Evolutionary conservation across 2,888 invertebrate species (phyloP).

Genomic region (Alloscopus bannaensis): DNA sequence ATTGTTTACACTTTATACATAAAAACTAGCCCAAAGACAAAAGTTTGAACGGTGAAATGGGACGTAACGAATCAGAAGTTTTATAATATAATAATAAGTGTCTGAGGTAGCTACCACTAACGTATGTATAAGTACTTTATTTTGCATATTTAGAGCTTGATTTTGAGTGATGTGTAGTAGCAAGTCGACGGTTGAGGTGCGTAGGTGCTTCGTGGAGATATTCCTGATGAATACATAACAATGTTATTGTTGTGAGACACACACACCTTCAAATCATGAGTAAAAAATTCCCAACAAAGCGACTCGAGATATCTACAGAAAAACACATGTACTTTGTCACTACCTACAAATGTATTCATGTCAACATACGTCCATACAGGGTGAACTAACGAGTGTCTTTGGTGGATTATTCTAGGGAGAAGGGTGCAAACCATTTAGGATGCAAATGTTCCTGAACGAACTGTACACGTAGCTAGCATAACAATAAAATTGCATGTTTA

Average conservation of each 20-base stretch:
- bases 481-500: too few species aligned
- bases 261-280: conserved; percentile 37
- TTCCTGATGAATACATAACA: conserved; percentile 14
- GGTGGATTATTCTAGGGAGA: neutral
- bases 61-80: conserved; percentile 28
- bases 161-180: neutral
- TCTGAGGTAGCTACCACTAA: neutral
- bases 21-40: neutral
- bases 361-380: neutral
- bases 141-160: neutral
- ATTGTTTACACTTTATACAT: neutral
- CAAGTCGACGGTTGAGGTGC: conserved; percentile 22
- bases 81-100: neutral
- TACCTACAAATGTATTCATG: neutral
- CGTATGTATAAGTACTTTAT: neutral
- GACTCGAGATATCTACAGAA: neutral
- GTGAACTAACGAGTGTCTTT: neutral
- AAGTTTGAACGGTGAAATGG: conserved; percentile 21
- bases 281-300: neutral
- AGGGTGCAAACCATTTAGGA: neutral
- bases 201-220: conserved; percentile 10
- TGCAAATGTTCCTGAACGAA: neutral
- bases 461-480: too few species aligned
- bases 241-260: neutral
- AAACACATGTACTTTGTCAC: neutral